These are phyloP conservation scores for Pachyuromys duprasi DNA, from an alignment of 2,797 vertebrate species.

Conservation along the genomic window DNA sequence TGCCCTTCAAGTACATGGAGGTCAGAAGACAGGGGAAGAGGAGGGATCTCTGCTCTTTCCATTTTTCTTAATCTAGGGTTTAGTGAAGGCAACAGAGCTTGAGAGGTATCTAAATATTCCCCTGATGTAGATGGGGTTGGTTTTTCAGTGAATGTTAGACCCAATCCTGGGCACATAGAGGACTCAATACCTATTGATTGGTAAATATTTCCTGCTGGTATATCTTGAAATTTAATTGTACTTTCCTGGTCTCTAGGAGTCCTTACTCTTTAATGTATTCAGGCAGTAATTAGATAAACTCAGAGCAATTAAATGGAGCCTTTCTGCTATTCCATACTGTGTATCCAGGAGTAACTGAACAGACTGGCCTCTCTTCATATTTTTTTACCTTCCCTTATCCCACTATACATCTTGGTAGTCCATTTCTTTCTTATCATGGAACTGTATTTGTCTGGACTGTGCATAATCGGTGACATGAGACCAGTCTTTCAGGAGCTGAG, in stretches of 20 bases:
- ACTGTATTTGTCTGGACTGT: not conserved
- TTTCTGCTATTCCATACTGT: not conserved
- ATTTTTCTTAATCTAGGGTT: conserved; percentile 12
- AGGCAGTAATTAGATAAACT: not conserved
- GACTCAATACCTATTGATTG: conserved; percentile 33
- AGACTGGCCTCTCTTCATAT: not conserved
- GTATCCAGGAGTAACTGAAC: not conserved
- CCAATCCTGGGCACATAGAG: not conserved
- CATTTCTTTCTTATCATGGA: not conserved
- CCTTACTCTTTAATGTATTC: not conserved
- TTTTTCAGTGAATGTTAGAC: conserved; percentile 39
- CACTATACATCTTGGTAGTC: not conserved
- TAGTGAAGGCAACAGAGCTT: conserved; percentile 18
- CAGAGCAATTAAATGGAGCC: not conserved
- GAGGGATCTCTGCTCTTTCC: not conserved
- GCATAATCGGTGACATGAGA: not conserved
- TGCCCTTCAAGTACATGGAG: not conserved
- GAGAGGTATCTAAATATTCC: not conserved
- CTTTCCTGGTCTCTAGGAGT: not conserved
- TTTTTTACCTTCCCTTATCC: not conserved
- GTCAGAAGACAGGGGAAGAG: not conserved
- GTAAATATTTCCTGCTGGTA: conserved; percentile 5
- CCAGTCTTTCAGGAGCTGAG: not conserved
- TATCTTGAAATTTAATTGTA: not conserved
- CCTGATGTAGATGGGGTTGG: conserved; percentile 33